Evolutionary conservation across 2,888 invertebrate genomes (phyloP).

Genomic region (Eilema depressum): DNA sequence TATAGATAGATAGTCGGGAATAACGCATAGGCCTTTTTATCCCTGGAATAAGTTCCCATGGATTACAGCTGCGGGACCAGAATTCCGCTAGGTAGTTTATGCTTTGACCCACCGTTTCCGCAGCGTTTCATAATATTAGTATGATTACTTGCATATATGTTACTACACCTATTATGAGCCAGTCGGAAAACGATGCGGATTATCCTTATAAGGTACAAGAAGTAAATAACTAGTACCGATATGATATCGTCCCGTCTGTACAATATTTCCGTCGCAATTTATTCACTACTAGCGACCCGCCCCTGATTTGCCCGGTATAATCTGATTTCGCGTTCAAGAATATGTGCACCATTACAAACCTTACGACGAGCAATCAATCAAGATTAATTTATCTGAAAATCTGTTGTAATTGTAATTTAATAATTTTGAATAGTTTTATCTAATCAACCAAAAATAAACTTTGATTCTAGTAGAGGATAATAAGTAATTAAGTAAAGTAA

Average conservation of each 20-base stretch:
- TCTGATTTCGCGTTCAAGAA: neutral
- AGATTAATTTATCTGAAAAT: slow-evolving; percentile 2
- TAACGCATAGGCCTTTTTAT: too few species aligned
- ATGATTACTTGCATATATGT: neutral
- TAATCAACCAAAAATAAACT: neutral
- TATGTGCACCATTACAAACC: too few species aligned
- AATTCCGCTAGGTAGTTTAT: too few species aligned
- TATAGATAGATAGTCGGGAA: too few species aligned
- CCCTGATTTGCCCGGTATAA: neutral
- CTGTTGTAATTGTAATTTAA: neutral
- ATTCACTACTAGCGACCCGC: neutral
- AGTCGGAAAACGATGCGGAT: neutral
- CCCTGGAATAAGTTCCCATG: too few species aligned
- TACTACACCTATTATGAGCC: neutral
- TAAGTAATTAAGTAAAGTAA: too few species aligned
- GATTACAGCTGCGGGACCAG: too few species aligned
- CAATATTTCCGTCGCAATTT: too few species aligned
- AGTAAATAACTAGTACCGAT: neutral
- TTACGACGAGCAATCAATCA: neutral
- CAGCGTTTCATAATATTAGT: neutral
- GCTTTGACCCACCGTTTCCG: too few species aligned
- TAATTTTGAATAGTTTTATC: neutral
- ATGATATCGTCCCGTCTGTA: neutral
- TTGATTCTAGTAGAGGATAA: neutral
- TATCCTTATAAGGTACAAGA: neutral